These are phyloP conservation scores for Actenoides hombroni DNA, from an alignment of 2,113 vertebrate genomes.

Conservation along the genomic window DNA sequence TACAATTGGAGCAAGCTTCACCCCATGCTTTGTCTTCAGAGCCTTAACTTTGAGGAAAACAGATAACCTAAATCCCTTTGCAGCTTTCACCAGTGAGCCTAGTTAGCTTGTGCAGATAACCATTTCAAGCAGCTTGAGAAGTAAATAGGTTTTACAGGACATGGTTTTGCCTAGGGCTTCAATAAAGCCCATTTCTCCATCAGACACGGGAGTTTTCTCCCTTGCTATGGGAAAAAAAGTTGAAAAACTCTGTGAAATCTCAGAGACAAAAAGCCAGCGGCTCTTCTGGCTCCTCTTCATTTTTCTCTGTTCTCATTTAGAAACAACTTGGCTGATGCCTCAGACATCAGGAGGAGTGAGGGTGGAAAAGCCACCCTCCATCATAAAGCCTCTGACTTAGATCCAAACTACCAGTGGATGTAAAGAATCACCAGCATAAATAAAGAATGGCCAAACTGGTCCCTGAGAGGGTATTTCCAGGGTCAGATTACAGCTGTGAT, in stretches of 20 bases:
- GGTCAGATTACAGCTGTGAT: neutral
- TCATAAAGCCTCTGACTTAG: neutral
- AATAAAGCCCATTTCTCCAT: neutral
- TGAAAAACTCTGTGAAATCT: neutral
- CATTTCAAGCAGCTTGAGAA: neutral
- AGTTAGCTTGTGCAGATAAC: neutral
- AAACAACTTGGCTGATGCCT: neutral
- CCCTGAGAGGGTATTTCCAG: neutral
- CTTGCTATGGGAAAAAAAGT: neutral
- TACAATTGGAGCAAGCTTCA: neutral
- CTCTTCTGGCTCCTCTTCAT: neutral
- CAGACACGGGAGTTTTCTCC: neutral
- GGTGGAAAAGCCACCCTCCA: neutral
- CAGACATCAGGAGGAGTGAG: neutral
- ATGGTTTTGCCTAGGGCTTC: slow-evolving; percentile 13
- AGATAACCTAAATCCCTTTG: neutral
- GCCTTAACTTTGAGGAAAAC: neutral
- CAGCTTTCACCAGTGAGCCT: neutral
- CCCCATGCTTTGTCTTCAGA: neutral
- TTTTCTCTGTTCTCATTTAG: neutral
- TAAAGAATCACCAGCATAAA: neutral
- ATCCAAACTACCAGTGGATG: neutral
- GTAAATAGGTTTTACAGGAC: neutral
- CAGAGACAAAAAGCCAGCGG: neutral
- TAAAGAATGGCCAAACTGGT: neutral